Evolutionary conservation across 2,113 vertebrate genomes (phyloP).

Genomic region (Oryzias curvinotus): DNA sequence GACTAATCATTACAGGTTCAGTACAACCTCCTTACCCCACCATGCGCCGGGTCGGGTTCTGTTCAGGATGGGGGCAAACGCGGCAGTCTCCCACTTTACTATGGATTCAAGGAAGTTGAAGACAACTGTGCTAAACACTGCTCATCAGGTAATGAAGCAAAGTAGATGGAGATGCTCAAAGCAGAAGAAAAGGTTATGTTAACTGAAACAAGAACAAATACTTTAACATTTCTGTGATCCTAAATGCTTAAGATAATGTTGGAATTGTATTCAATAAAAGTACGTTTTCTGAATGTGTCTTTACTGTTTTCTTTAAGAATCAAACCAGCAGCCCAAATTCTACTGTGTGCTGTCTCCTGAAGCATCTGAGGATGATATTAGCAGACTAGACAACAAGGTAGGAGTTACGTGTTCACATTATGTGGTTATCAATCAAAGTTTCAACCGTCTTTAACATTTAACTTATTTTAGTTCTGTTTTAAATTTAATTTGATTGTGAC

Average conservation of each 20-base stretch:
- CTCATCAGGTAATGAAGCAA: conserved; percentile 81
- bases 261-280: neutral
- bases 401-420: neutral
- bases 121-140: conserved; percentile 98
- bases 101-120: conserved; percentile 97
- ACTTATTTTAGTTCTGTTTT: too few species aligned
- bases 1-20: conserved; percentile 81
- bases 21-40: conserved; percentile 92
- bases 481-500: too few species aligned
- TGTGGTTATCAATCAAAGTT: neutral
- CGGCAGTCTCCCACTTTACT: conserved; percentile 82
- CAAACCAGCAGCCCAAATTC: conserved; percentile 90
- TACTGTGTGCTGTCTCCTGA: conserved; percentile 94
- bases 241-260: neutral
- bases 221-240: neutral
- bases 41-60: conserved; percentile 81
- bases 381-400: conserved; percentile 88
- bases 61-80: conserved; percentile 83
- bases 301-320: conserved; percentile 71
- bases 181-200: neutral
- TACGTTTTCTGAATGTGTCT: neutral
- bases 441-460: too few species aligned
- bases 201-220: neutral
- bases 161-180: neutral
- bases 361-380: conserved; percentile 91